Conservation (phyloP, 2,888 invertebrate genomes). For the Drosophila atroscutellata region DNA sequence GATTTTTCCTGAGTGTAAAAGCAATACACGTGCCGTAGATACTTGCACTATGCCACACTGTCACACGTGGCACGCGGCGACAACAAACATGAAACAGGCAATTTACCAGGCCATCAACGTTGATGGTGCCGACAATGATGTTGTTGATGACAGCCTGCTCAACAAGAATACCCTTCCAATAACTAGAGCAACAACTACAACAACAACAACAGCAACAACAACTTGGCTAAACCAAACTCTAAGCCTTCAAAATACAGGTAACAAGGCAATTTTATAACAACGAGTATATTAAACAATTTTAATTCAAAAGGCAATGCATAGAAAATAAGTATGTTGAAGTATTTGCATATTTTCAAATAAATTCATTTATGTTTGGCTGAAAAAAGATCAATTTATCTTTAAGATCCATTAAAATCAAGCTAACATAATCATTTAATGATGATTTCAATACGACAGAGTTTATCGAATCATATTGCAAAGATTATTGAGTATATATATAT, state of each 20-base stretch:
- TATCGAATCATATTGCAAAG: background rate
- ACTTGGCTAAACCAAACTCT: slow-evolving; percentile 23
- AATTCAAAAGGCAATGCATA: background rate
- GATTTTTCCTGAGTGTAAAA: background rate
- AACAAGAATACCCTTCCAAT: slow-evolving; percentile 69
- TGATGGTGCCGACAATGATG: slow-evolving; percentile 78
- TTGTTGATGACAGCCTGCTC: slow-evolving; percentile 70
- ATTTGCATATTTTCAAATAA: background rate
- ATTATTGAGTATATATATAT: background rate
- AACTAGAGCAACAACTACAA: slow-evolving; percentile 40
- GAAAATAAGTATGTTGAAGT: background rate
- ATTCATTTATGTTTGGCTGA: background rate
- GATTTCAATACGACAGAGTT: background rate
- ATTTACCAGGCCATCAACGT: slow-evolving; percentile 82
- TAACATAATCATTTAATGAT: background rate
- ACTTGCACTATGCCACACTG: slow-evolving; percentile 4
- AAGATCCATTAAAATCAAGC: background rate
- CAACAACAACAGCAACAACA: slow-evolving; percentile 27
- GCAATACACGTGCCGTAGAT: slow-evolving; percentile 21
- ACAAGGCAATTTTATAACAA: slow-evolving; percentile 15
- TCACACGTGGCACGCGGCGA: slow-evolving; percentile 49
- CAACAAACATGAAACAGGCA: slow-evolving; percentile 75
- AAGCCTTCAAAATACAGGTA: slow-evolving; percentile 17
- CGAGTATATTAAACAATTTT: slow-evolving; percentile 3
- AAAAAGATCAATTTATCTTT: background rate